Conservation (phyloP, 64 coral and sea anemone genomes). For the Porites australiensis region DNA sequence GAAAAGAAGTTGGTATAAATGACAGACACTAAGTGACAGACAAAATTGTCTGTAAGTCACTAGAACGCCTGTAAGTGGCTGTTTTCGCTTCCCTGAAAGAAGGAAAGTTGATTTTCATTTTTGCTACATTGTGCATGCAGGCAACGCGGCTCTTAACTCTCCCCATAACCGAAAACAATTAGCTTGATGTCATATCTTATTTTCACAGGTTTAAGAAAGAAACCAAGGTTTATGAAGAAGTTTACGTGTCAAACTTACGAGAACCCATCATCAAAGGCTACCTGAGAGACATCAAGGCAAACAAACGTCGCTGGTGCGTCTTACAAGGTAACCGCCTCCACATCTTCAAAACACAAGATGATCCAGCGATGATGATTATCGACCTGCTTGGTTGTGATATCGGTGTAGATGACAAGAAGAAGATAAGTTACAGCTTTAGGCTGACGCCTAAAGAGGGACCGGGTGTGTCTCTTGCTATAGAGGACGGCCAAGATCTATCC, state of each 20-base stretch:
- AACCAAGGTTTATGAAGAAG: constrained; percentile 70
- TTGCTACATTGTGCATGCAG: too few species aligned
- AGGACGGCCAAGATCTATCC: constrained; percentile 90
- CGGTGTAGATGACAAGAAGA: constrained; percentile 93
- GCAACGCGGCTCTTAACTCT: too few species aligned
- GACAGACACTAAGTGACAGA: too few species aligned
- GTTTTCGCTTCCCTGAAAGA: too few species aligned
- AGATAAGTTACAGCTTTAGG: constrained; percentile 90
- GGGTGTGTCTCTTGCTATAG: constrained; percentile 79
- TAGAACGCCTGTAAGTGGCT: too few species aligned
- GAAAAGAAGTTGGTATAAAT: too few species aligned
- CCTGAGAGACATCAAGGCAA: constrained; percentile 79
- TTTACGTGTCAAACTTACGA: constrained; percentile 66
- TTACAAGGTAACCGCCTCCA: constrained; percentile 86
- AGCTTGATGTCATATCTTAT: neutral
- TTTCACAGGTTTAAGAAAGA: constrained; percentile 87
- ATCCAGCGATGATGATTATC: constrained; percentile 84
- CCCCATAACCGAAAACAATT: too few species aligned
- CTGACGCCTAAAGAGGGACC: constrained; percentile 42
- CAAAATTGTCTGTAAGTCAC: too few species aligned
- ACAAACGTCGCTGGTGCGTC: constrained; percentile 86
- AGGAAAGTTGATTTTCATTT: too few species aligned
- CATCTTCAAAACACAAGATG: constrained; percentile 90
- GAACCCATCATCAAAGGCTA: constrained; percentile 86
- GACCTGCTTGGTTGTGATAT: constrained; percentile 86